These are phyloP conservation scores for Meloe dianella DNA, from an alignment of 2,888 invertebrate genomes.

Conservation along the genomic window DNA sequence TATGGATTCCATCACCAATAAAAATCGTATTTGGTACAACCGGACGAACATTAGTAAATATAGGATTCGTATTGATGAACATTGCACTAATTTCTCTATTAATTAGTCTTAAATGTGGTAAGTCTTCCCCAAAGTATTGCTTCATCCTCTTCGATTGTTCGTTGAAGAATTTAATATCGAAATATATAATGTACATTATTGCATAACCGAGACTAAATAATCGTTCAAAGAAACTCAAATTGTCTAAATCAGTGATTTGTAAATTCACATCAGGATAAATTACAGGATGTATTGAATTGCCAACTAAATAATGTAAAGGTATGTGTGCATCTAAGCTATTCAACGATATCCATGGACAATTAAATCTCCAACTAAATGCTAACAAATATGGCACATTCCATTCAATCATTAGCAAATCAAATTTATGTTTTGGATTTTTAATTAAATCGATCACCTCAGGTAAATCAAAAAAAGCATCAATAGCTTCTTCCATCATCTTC, in stretches of 20 bases:
- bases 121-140: conserved; percentile 48
- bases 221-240: conserved; percentile 47
- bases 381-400: conserved; percentile 43
- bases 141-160: conserved; percentile 25
- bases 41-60: conserved; percentile 48
- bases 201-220: conserved; percentile 32
- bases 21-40: conserved; percentile 49
- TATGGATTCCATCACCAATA: conserved; percentile 49
- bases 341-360: conserved; percentile 52
- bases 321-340: conserved; percentile 47
- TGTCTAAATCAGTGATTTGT: conserved; percentile 29
- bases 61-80: conserved; percentile 50
- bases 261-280: conserved; percentile 50
- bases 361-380: conserved; percentile 49
- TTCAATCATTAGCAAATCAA: conserved; percentile 53
- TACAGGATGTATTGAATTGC: conserved; percentile 52
- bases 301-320: conserved; percentile 47
- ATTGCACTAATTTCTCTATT: conserved; percentile 49
- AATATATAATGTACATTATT: conserved; percentile 18
- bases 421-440: conserved; percentile 44
- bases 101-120: conserved; percentile 42
- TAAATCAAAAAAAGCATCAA: background rate
- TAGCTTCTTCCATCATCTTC: conserved; percentile 38
- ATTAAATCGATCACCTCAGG: conserved; percentile 50
- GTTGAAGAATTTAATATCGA: conserved; percentile 9